Evolutionary conservation across 2,113 vertebrate genomes (phyloP), one percentile per base, ranked within the genome.

Genomic region (Mormyrus lacerda): DNA sequence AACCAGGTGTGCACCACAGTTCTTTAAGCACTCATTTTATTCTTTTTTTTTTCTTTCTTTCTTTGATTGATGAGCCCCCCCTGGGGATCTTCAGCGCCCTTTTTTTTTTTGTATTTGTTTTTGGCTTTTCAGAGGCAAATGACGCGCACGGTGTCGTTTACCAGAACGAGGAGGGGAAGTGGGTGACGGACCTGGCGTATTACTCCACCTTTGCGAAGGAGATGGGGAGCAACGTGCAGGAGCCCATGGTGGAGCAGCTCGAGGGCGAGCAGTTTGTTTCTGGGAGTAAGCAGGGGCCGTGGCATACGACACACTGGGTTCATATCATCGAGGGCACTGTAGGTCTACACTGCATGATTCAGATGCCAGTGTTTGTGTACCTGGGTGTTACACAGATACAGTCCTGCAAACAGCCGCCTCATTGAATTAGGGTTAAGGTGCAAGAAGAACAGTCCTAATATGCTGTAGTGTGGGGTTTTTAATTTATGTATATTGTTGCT

Each of bases 171-270:
- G 97, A 99, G 15, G 98, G 98, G 1, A 97, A 95, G 90, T 99
- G 98, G 98, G 98, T 99, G 91, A 99, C 98, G 21, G 97, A 99
- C 92, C 95, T 99, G 92, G 98, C 98, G 0, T 99, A 99, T 93
- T 99, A 97, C 65, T 97, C 96, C 42, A 96, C 97, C 45, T 98
- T 99, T 95, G 94, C 97, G 93, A 96, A 97, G 90, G 96, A 97
- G 93, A 91, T 96, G 90, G 95, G 93, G 89, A 91, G 93, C 87
- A 95, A 94, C 50, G n/a, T 93, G 0, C 90, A 93, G 90, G 91
- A 92, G 85, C 93, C 95, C 31, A 35, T 90, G 27, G 85, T 86
- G 51, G 58, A 87, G 4, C 92, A 93, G 53, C 92, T 95, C 90
- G 91, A 93, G 91, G 91, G 94, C n/a, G 97, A 97, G 87, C 94